A percentile compares a stretch with the other conserved stretches of the same genome.
Evolutionary conservation across 2,113 vertebrate species (phyloP).

Genomic region (Diadophis punctatus): DNA sequence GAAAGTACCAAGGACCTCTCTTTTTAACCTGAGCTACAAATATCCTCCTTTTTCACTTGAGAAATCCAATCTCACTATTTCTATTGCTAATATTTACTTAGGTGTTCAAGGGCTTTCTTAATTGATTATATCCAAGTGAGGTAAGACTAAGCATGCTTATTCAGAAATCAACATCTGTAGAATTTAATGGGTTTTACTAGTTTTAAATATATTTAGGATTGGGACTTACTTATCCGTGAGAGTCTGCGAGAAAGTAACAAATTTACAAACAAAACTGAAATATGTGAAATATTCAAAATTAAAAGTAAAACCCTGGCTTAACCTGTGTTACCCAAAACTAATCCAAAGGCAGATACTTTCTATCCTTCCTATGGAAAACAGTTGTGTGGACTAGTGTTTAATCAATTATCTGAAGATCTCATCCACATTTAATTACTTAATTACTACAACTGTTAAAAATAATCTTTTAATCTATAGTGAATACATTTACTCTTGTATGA

Average conservation of each 20-base stretch:
- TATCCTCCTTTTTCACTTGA: not conserved
- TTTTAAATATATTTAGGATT: not conserved
- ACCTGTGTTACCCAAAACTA: not conserved
- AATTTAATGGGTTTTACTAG: not conserved
- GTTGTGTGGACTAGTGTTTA: not conserved
- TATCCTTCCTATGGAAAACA: not conserved
- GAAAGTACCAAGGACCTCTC: not conserved
- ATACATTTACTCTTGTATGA: not conserved
- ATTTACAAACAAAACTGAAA: not conserved
- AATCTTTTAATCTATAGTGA: not conserved
- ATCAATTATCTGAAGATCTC: not conserved
- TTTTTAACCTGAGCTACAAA: not conserved
- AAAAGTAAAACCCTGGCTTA: not conserved
- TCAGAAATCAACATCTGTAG: not conserved
- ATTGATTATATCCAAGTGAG: not conserved
- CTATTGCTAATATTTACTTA: not conserved
- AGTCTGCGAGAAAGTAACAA: not conserved
- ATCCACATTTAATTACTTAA: not conserved
- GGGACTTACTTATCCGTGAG: not conserved
- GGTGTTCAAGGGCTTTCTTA: not conserved
- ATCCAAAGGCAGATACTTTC: not conserved
- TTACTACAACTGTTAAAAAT: not conserved
- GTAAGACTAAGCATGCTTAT: not conserved
- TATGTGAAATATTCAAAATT: not conserved
- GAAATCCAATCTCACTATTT: not conserved